Base-by-base conservation (phyloP, 2,888 invertebrate genomes). In the Eupeodes luniger region DNA sequence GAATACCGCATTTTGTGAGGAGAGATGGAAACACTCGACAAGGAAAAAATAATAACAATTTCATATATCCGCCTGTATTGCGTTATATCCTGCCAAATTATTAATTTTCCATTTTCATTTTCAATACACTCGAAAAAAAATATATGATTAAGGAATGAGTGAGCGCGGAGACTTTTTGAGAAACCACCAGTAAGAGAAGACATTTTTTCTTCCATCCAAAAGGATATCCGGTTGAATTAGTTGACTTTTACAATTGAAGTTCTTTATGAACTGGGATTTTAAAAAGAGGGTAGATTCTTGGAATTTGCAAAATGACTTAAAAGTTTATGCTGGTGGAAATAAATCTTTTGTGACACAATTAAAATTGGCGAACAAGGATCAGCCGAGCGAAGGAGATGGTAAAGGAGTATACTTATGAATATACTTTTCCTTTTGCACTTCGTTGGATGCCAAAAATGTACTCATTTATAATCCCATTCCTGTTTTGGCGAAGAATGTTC, bases 31-130 rank as follows among this genome's bases (percentile, higher is more conserved):
- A 51, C 59, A 34, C 59, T 7, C 57, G 7, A 16, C 16, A 9
- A 16, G 4, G 36, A 36, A 12, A 49, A 59, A 61, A 72, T 27
- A 69, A 69, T 11, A 69, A 72, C 59, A 57, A 72, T 47, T 75
- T 36, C 40, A 75, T 75, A 40, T 72, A 49, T 75, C 51, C 34
- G 64, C 61, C n/a, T 74, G 51, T 34, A 72, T 78, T 51, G 72
- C 64, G 69, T 67, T 66, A 69, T 80, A 87, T 88, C 87, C 87
- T 88, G 87, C 82, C 81, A 84, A 88, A 88, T 88, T 88, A 88
- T 88, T 88, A 88, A 88, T 88, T 88, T 88, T 88, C 87, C 87
- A 88, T 88, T 84, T 88, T 84, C 87, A 74, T 88, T 36, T 67
- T 67, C n/a, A 67, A 40, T 40, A 40, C 40, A 9, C 66, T 77